These are phyloP conservation scores for Coendou prehensilis DNA, from an alignment of 2,797 vertebrate genomes.

Conservation along the genomic window DNA sequence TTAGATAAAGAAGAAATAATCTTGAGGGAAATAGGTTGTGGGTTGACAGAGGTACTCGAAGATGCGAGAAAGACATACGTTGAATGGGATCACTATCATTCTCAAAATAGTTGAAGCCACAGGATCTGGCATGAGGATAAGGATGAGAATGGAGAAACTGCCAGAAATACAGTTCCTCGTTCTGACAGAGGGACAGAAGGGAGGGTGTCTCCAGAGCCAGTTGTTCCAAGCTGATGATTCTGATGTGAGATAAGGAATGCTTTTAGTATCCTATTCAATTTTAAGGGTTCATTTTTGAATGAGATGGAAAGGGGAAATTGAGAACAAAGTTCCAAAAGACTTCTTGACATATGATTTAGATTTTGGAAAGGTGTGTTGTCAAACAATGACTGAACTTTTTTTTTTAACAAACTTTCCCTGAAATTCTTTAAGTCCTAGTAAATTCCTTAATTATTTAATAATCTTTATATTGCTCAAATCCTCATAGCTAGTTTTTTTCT, in stretches of 20 bases:
- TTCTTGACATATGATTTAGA: constrained; percentile 44
- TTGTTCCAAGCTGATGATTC: constrained; percentile 48
- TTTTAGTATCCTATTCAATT: constrained; percentile 54
- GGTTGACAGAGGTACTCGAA: constrained; percentile 58
- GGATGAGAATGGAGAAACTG: background rate
- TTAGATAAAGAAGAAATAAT: constrained; percentile 73
- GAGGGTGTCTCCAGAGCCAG: background rate
- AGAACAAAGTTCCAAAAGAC: constrained; percentile 42
- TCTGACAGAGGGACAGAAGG: background rate
- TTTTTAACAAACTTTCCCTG: constrained; percentile 27
- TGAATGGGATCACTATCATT: constrained; percentile 54
- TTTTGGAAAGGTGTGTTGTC: constrained; percentile 29
- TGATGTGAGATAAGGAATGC: constrained; percentile 36
- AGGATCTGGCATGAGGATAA: constrained; percentile 61
- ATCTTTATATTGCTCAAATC: background rate
- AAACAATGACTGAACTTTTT: background rate
- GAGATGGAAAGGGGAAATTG: constrained; percentile 63
- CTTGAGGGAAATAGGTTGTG: constrained; percentile 65
- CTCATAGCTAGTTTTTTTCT: constrained; percentile 1
- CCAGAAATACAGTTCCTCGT: constrained; percentile 51
- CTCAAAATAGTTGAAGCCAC: constrained; percentile 62
- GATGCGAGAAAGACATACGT: constrained; percentile 55
- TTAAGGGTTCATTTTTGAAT: constrained; percentile 63
- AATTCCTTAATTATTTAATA: constrained; percentile 44
- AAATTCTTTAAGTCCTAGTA: constrained; percentile 39